A percentile compares a stretch with the other conserved stretches of the same genome.
These are phyloP conservation scores for Sebastes hubbsi DNA, from an alignment of 2,797 vertebrate species.

Conservation along the genomic window DNA sequence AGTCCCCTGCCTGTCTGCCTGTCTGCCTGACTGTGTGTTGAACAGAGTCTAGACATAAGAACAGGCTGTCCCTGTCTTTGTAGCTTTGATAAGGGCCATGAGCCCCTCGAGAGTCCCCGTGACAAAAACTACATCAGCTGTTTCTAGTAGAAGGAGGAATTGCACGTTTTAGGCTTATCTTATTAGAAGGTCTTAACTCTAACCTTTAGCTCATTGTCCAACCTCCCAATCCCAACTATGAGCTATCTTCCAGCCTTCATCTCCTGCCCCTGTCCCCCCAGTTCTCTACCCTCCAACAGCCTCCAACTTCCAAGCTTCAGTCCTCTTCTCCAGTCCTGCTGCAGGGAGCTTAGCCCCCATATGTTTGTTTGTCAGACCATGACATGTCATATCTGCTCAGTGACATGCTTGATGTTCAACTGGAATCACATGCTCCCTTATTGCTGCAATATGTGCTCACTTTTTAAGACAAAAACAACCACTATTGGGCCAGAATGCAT, in stretches of 20 bases:
- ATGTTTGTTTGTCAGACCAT: constrained; percentile 50
- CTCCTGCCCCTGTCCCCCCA: neutral
- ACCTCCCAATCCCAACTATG: neutral
- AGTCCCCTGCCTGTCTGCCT: constrained; percentile 7
- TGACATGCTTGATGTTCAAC: constrained; percentile 56
- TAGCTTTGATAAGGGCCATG: constrained; percentile 12
- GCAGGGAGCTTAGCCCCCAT: constrained; percentile 1
- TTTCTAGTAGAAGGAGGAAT: neutral
- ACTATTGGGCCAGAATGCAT: neutral
- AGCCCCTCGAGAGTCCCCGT: neutral
- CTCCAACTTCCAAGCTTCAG: neutral
- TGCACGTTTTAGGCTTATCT: neutral
- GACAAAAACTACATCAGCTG: neutral
- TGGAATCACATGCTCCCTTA: constrained; percentile 57
- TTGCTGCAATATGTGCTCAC: constrained; percentile 50
- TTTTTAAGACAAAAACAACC: constrained; percentile 34
- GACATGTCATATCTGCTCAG: constrained; percentile 28
- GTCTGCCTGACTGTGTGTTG: constrained; percentile 5
- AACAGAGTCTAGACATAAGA: constrained; percentile 15
- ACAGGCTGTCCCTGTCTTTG: constrained; percentile 23
- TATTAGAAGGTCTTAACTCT: neutral
- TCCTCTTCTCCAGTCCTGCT: neutral
- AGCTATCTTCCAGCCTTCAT: neutral
- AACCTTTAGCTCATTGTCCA: neutral
- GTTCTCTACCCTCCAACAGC: neutral